Base-by-base conservation (phyloP, 2,888 invertebrate genomes). In the Drosophila testacea region DNA sequence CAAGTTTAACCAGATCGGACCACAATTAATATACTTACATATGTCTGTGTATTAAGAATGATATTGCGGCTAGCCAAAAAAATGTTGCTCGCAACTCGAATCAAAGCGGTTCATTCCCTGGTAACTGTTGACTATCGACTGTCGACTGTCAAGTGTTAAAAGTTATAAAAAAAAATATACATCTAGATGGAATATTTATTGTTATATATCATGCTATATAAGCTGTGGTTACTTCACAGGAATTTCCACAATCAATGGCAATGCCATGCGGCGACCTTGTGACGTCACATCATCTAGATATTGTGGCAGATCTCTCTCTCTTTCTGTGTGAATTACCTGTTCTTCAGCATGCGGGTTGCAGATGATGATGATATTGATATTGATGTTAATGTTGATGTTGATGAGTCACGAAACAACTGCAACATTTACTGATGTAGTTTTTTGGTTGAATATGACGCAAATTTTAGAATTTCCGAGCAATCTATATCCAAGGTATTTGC, bases 231-330 rank as follows among this genome's bases (percentile, higher is more conserved):
- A 68, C 72, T 71, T 69, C 70, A 80, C 68, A 77, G 83, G 83
- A 83, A 88, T 88, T 88, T 88, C 86, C 88, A 69, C 72, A 72
- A 44, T 51, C 38, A 57, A 13, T 69, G 67, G 59, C 83, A 83
- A 83, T 73, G 79, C 51, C 83, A 73, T 46, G 27, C 11, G 36
- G 39, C 70, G 83, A 80, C 83, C 83, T 83, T 69, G 77, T 88
- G 88, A 88, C 83, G 83, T 85, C 83, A 83, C 72, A 54, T 16
- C 51, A 46, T 46, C 39, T 52, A 46, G 62, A 66, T 61, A 22
- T 64, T 60, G 65, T 41, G 13, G 51, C 48, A 59, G 48, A 46
- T 22, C 41, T 51, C 16, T 36, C 48, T n/a, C n/a, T 46, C 48
- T 27, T n/a, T 54, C 44, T 57, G 63, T 68, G 65, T 72, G 47